These are phyloP conservation scores for Latrodectus geometricus DNA, from an alignment of 1,140 invertebrate genomes.

Conservation along the genomic window DNA sequence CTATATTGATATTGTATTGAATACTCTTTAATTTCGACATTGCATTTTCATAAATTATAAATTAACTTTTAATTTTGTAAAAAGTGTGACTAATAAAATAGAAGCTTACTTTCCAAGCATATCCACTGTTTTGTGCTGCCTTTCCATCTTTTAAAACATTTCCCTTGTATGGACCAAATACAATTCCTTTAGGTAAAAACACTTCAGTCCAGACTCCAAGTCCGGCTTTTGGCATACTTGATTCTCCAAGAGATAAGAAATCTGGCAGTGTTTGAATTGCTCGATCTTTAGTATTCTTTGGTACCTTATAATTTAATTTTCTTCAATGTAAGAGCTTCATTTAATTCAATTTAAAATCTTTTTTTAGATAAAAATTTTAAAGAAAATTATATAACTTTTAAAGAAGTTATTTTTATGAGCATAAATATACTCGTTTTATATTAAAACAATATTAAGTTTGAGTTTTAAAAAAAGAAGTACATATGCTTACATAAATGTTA, in stretches of 20 bases:
- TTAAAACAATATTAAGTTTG: too few species aligned
- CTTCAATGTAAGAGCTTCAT: not conserved
- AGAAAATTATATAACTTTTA: too few species aligned
- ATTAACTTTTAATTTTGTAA: not conserved
- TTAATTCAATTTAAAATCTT: too few species aligned
- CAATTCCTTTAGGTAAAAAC: constrained; percentile 3
- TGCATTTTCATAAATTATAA: not conserved
- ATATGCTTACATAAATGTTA: too few species aligned
- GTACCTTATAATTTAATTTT: not conserved
- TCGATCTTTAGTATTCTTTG: not conserved
- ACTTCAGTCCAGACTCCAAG: constrained; percentile 18
- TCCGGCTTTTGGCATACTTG: not conserved
- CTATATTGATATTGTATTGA: not conserved
- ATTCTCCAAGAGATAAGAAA: constrained; percentile 11
- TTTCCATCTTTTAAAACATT: not conserved
- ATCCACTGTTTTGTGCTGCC: constrained; percentile 26
- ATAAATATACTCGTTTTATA: too few species aligned
- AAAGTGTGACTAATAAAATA: not conserved
- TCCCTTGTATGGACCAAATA: constrained; percentile 53
- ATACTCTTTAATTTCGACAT: not conserved
- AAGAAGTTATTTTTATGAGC: too few species aligned
- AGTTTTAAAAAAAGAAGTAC: too few species aligned
- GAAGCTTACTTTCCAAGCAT: constrained; percentile 33
- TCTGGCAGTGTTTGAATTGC: not conserved
- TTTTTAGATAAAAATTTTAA: too few species aligned